Evolutionary conservation across 2,797 vertebrate species (phyloP).

Genomic region (Rhinichthys osculus): DNA sequence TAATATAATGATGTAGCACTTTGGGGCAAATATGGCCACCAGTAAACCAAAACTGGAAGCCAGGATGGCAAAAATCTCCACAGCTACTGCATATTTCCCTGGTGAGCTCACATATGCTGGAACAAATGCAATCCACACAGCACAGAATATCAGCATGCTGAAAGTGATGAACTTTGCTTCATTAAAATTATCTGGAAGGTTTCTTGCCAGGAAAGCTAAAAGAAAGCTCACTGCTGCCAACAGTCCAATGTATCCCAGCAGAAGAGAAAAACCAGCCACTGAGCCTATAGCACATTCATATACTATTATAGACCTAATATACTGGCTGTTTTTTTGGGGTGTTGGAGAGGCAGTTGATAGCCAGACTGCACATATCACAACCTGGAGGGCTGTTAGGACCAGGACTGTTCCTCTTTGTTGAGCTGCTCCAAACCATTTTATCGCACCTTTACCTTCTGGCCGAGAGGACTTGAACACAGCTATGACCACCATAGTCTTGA

Average conservation of each 20-base stretch:
- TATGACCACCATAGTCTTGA: constrained; percentile 75
- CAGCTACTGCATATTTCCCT: constrained; percentile 68
- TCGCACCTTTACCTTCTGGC: constrained; percentile 59
- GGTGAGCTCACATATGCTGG: constrained; percentile 69
- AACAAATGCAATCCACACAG: constrained; percentile 68
- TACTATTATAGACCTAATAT: constrained; percentile 71
- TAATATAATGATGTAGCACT: constrained; percentile 68
- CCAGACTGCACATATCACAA: constrained; percentile 66
- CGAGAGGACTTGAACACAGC: constrained; percentile 68
- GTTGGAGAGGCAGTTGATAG: constrained; percentile 64
- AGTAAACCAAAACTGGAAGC: constrained; percentile 68
- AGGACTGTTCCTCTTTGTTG: constrained; percentile 75
- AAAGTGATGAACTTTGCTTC: constrained; percentile 71
- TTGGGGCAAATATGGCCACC: constrained; percentile 68
- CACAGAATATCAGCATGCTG: constrained; percentile 70
- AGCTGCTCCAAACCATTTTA: constrained; percentile 72
- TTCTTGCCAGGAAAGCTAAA: constrained; percentile 68
- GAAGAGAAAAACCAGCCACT: constrained; percentile 60
- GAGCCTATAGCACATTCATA: constrained; percentile 70
- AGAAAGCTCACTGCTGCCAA: constrained; percentile 65
- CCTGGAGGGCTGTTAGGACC: constrained; percentile 62
- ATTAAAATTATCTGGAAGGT: constrained; percentile 68
- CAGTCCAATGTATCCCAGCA: constrained; percentile 67
- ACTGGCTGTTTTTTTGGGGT: constrained; percentile 70
- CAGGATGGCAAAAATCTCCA: constrained; percentile 70